Evolutionary conservation across 2,888 invertebrate genomes (phyloP).

Genomic region (Nomada ferruginata): DNA sequence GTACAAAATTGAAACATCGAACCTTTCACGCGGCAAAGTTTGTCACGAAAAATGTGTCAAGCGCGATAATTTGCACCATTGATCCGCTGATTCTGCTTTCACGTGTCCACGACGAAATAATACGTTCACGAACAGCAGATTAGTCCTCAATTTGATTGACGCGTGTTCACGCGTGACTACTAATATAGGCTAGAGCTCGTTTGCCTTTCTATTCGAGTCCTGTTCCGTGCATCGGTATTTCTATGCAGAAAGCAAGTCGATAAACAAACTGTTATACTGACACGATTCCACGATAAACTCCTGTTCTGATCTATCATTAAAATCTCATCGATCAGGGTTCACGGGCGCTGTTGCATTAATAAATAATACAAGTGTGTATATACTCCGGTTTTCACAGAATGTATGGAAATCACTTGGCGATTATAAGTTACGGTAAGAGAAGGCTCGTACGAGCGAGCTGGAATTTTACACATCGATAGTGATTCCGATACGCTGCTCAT

Average conservation of each 20-base stretch:
- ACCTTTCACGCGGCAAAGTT: neutral
- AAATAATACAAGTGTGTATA: neutral
- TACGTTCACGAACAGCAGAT: slow-evolving; percentile 6
- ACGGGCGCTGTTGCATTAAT: neutral
- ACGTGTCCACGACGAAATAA: slow-evolving; percentile 27
- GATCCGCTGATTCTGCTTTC: slow-evolving; percentile 27
- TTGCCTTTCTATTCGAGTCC: slow-evolving; percentile 39
- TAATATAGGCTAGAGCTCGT: slow-evolving; percentile 28
- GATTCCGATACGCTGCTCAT: slow-evolving; percentile 23
- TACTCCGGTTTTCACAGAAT: slow-evolving; percentile 16
- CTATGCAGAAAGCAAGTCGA: slow-evolving; percentile 21
- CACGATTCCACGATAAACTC: neutral
- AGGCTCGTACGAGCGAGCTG: slow-evolving; percentile 1
- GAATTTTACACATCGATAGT: slow-evolving; percentile 45
- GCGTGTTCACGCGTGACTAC: slow-evolving; percentile 37
- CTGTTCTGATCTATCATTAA: neutral
- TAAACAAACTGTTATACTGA: slow-evolving; percentile 29
- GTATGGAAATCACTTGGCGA: slow-evolving; percentile 13
- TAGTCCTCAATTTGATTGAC: slow-evolving; percentile 37
- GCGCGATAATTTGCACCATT: slow-evolving; percentile 2
- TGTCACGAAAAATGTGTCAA: neutral
- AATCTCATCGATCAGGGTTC: neutral
- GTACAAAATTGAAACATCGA: too few relatives aligned
- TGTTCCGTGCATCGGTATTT: slow-evolving; percentile 21
- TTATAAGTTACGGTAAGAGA: neutral